These are phyloP conservation scores for Andrena dorsata DNA, from an alignment of 2,888 invertebrate genomes.

Conservation along the genomic window DNA sequence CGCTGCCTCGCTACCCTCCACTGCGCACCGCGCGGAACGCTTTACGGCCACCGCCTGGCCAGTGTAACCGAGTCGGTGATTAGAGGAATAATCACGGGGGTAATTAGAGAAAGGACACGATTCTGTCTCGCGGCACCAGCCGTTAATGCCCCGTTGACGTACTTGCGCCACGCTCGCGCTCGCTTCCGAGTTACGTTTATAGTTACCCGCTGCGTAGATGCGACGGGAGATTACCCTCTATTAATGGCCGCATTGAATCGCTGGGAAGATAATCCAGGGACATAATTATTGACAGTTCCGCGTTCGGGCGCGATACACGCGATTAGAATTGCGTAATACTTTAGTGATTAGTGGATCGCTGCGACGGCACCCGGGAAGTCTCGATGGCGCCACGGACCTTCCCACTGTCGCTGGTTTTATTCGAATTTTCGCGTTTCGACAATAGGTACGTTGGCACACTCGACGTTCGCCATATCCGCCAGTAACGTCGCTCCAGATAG, in stretches of 20 bases:
- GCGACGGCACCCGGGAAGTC: neutral
- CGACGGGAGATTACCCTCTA: conserved; percentile 8
- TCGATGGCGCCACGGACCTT: neutral
- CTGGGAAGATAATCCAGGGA: too few relatives aligned
- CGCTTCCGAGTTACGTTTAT: neutral
- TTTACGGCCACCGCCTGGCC: neutral
- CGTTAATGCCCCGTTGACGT: conserved; percentile 3
- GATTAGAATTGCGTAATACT: too few relatives aligned
- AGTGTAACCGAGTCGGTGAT: conserved; percentile 30
- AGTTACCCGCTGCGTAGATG: neutral
- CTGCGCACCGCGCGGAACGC: neutral
- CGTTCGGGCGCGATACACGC: too few relatives aligned
- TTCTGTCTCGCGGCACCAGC: neutral
- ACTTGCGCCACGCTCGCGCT: neutral
- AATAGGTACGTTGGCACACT: conserved; percentile 38
- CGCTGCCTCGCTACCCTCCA: neutral
- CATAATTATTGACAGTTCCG: too few relatives aligned
- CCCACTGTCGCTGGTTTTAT: conserved; percentile 10
- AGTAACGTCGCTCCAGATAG: conserved; percentile 64
- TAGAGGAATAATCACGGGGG: conserved; percentile 1
- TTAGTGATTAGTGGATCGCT: too few relatives aligned
- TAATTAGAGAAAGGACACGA: conserved; percentile 41
- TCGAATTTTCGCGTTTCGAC: conserved; percentile 62
- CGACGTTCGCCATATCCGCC: conserved; percentile 63
- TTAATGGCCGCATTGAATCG: conserved; percentile 18